Base-by-base conservation (phyloP, 2,113 vertebrate genomes). In the Bujurquina vittata region DNA sequence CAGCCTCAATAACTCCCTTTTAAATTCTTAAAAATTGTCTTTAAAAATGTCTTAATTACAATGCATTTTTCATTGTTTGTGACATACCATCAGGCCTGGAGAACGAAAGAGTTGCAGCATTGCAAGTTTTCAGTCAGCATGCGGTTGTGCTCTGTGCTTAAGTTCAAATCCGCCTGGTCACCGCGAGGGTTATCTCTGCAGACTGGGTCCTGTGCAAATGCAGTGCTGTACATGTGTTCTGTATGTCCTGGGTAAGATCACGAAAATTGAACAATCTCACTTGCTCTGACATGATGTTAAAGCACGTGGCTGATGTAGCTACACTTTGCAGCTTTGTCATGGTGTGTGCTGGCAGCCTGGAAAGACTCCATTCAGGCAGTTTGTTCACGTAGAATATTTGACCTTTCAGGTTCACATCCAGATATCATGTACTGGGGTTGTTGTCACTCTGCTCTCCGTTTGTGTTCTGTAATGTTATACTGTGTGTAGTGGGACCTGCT, bases 371-470 rank as follows among this genome's bases (percentile, higher is more conserved):
- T 65, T 43, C 62, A 43, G 37, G 17, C 23, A 12, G 37, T 23
- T 65, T 65, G 43, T 15, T 46, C 43, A 15, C 3, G 43, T 15
- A 14, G 12, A 46, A 26, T 31, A 23, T 56, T 26, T 61, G 18
- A 43, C 18, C 26, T 77, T 82, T 9, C 8, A 40, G 40, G 52
- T 35, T 74, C 54, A n/a, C 17, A 3, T 5, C 2, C 10, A 18
- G 46, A n/a, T 54, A 12, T 14, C 2, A 3, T 18, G 22, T 0
- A 1, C 10, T n/a, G 57, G 29, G 26, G 22, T 31, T 22, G 20
- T 54, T 18, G 20, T 22, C 15, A 6, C 8, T 37, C 9, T 63
- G 60, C 62, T 18, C 62, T 46, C 17, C 20, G 65, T 69, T 12
- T 1, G 23, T 54, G 18, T 54, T 52, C 49, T 52, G 17, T 49